These are phyloP conservation scores for Siniperca undulata DNA, from an alignment of 2,797 vertebrate genomes.

Conservation along the genomic window DNA sequence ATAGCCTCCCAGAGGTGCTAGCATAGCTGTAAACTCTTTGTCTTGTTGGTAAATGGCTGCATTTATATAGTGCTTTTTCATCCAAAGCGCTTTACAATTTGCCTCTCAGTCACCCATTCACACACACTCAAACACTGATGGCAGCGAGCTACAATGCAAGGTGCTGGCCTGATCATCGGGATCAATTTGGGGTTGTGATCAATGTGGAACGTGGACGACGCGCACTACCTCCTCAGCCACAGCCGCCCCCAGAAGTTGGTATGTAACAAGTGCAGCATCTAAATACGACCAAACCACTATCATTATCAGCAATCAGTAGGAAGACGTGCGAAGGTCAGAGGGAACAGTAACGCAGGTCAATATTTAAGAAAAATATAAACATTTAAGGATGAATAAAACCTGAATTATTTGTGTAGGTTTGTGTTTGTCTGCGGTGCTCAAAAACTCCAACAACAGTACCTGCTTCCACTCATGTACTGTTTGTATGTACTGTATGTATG, in stretches of 20 bases:
- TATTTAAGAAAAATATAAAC: neutral
- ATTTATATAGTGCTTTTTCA: no score
- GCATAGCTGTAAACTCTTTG: neutral
- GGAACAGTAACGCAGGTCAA: neutral
- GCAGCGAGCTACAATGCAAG: no score
- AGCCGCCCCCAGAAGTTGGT: no score
- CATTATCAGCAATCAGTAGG: slow-evolving; percentile 13
- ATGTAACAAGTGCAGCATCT: neutral
- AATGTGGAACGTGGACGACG: no score
- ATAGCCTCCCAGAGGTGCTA: neutral
- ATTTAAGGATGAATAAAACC: neutral
- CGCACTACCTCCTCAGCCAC: no score
- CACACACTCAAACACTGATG: no score
- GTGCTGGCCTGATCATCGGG: no score
- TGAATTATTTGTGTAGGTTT: neutral
- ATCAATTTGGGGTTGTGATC: no score
- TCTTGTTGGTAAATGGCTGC: neutral
- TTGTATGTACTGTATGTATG: slow-evolving; percentile 5
- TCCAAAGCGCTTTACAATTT: no score
- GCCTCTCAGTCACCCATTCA: no score
- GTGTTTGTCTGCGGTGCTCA: neutral
- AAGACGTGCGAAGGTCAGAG: slow-evolving; percentile 13
- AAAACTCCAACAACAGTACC: neutral
- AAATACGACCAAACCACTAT: neutral
- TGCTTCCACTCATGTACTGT: neutral